phyloP scores from a whole-genome alignment of 53 echinoderm and acorn worm genomes.

The Patiria pectinifera region DNA sequence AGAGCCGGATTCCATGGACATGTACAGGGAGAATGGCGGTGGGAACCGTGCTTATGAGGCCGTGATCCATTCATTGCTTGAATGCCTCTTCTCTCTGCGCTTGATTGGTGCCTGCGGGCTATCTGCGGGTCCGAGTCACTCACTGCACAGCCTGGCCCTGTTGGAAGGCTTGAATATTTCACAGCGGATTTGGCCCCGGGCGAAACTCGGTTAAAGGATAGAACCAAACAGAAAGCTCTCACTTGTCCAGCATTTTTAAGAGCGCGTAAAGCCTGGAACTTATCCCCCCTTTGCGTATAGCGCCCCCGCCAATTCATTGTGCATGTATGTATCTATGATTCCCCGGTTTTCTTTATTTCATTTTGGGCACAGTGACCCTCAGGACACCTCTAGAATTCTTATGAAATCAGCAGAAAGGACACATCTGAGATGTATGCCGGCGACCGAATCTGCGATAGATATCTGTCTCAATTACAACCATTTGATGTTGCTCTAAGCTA shows the following conservation, averaged over 20 bases:
- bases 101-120: slow-evolving; percentile 79
- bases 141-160: slow-evolving; percentile 74
- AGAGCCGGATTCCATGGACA: slow-evolving; percentile 26
- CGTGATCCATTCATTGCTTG: slow-evolving; percentile 75
- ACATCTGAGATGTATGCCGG: slow-evolving; percentile 23
- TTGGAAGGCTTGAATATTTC: slow-evolving; percentile 88
- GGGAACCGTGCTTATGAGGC: slow-evolving; percentile 73
- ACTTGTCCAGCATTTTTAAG: slow-evolving; percentile 66
- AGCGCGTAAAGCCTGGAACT: slow-evolving; percentile 48
- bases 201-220: slow-evolving; percentile 55
- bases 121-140: slow-evolving; percentile 75
- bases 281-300: slow-evolving; percentile 28
- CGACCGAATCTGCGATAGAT: slow-evolving; percentile 16
- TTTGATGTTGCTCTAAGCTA: not conserved
- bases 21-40: slow-evolving; percentile 56
- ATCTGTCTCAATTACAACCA: slow-evolving; percentile 49
- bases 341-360: slow-evolving; percentile 32
- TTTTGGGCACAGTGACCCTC: slow-evolving; percentile 13
- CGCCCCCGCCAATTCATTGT: slow-evolving; percentile 50
- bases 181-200: slow-evolving; percentile 84
- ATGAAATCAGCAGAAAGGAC: slow-evolving; percentile 48
- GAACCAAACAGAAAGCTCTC: slow-evolving; percentile 51
- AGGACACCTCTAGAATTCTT: slow-evolving; percentile 42
- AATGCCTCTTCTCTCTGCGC: slow-evolving; percentile 73
- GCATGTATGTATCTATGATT: slow-evolving; percentile 54